phyloP scores from a whole-genome alignment of 2,113 vertebrate genomes.

The Ophthalmolycus amberensis region DNA sequence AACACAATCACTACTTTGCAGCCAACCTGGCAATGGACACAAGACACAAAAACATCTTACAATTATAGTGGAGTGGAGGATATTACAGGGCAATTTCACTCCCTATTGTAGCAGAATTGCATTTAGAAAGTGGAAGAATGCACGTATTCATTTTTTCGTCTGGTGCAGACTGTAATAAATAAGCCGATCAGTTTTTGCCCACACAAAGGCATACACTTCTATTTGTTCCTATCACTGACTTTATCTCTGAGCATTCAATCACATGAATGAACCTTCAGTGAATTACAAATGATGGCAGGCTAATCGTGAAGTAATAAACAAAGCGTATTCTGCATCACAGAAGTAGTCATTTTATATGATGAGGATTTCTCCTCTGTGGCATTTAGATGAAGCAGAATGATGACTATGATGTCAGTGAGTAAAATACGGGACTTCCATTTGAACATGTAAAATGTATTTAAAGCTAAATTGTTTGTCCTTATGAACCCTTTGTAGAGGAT shows the following conservation, averaged over 20 bases:
- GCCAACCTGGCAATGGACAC: slow-evolving; percentile 83
- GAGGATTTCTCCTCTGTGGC: background rate
- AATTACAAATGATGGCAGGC: background rate
- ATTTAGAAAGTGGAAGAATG: background rate
- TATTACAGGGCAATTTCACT: background rate
- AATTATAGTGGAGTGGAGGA: background rate
- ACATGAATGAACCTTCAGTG: background rate
- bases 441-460: background rate
- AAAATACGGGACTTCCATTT: background rate
- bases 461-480: background rate
- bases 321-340: background rate
- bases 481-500: background rate
- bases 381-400: slow-evolving; percentile 1
- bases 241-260: background rate
- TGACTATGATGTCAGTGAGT: background rate
- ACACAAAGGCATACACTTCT: background rate
- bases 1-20: slow-evolving; percentile 94
- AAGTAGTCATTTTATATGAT: background rate
- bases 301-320: background rate
- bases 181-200: background rate
- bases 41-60: slow-evolving; percentile 33
- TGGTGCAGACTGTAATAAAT: background rate
- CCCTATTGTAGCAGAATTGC: background rate
- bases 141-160: background rate
- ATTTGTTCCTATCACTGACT: background rate